Evolutionary conservation across 2,797 vertebrate genomes (phyloP).

Genomic region (Pagetopsis macropterus): DNA sequence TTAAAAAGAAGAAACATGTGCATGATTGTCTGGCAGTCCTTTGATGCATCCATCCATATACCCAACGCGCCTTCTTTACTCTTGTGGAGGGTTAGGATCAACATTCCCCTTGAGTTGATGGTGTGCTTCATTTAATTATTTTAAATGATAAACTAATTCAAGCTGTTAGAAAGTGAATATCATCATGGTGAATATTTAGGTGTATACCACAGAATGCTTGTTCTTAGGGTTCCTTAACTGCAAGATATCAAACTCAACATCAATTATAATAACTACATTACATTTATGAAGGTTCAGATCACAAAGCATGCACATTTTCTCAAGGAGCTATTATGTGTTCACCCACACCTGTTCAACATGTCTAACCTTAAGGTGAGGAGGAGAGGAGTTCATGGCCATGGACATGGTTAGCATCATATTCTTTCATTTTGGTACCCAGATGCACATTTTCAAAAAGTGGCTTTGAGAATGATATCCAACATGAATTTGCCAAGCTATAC

Average conservation of each 20-base stretch:
- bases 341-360: not conserved
- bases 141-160: not conserved
- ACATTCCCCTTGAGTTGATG: not conserved
- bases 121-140: not conserved
- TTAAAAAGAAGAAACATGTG: not conserved
- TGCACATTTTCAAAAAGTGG: slow-evolving; percentile 4
- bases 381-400: slow-evolving; percentile 20
- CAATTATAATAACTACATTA: not conserved
- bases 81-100: slow-evolving; percentile 9
- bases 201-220: not conserved
- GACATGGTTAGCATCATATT: not conserved
- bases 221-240: not conserved
- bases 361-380: not conserved
- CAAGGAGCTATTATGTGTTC: not conserved
- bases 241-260: not conserved
- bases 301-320: not conserved
- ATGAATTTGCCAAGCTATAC: not conserved
- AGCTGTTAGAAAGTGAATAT: slow-evolving; percentile 2
- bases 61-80: not conserved
- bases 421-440: slow-evolving; percentile 22
- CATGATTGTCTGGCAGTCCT: slow-evolving; percentile 18
- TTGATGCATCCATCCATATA: slow-evolving; percentile 10
- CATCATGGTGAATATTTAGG: not conserved
- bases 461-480: slow-evolving; percentile 5
- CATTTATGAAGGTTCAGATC: not conserved